These are phyloP conservation scores for Zophobas morio DNA, from an alignment of 1,140 invertebrate species.

Conservation along the genomic window DNA sequence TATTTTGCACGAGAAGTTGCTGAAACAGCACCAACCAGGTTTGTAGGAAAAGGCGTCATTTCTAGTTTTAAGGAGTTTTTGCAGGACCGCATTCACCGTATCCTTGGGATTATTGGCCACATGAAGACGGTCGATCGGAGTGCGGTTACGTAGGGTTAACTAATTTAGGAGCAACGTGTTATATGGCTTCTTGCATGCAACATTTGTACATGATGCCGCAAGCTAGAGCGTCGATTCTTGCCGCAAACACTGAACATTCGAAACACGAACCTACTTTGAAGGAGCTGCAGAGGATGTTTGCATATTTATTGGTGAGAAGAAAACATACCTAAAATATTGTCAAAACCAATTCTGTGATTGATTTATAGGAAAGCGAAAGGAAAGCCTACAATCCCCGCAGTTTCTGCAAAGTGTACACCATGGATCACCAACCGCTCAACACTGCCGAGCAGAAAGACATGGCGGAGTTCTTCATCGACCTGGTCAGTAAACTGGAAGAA, in stretches of 20 bases:
- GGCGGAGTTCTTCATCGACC: slow-evolving; percentile 98
- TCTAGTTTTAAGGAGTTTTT: slow-evolving; percentile 43
- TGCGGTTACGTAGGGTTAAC: slow-evolving; percentile 96
- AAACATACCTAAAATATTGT: slow-evolving; percentile 21
- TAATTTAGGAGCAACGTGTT: slow-evolving; percentile 96
- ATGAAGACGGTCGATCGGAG: slow-evolving; percentile 92
- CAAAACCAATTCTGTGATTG: slow-evolving; percentile 45
- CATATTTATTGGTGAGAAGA: slow-evolving; percentile 83
- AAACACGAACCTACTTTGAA: slow-evolving; percentile 88
- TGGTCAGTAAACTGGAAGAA: slow-evolving; percentile 96
- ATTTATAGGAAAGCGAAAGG: slow-evolving; percentile 89
- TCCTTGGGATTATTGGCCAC: slow-evolving; percentile 98
- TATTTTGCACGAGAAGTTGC: slow-evolving; percentile 84
- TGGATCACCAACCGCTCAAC: slow-evolving; percentile 96
- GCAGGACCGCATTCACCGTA: slow-evolving; percentile 86
- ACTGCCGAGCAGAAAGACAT: slow-evolving; percentile 98
- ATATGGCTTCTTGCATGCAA: slow-evolving; percentile 97
- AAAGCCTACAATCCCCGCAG: slow-evolving; percentile 96
- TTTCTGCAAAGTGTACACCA: slow-evolving; percentile 96
- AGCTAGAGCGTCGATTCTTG: slow-evolving; percentile 85
- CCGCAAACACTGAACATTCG: slow-evolving; percentile 72
- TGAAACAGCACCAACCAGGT: slow-evolving; percentile 90
- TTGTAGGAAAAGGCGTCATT: slow-evolving; percentile 11
- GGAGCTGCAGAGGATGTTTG: slow-evolving; percentile 96
- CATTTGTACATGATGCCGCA: slow-evolving; percentile 97